phyloP scores from a whole-genome alignment of 2,888 invertebrate species.

The Cephus sareptanus region DNA sequence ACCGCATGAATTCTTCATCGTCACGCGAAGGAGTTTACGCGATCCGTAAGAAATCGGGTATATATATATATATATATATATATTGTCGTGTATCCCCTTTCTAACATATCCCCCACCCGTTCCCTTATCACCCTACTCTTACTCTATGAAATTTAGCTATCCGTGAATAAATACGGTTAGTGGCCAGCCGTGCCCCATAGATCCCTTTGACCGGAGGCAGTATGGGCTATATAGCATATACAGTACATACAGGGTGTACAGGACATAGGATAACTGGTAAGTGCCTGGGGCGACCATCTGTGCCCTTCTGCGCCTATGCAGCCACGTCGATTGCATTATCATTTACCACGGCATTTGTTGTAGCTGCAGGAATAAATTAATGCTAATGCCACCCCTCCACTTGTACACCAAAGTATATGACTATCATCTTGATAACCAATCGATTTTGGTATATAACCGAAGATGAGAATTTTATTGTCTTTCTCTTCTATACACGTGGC shows the following conservation, averaged over 20 bases:
- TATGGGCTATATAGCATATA: constrained; percentile 25
- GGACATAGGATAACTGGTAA: constrained; percentile 52
- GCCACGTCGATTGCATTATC: constrained; percentile 62
- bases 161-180: constrained; percentile 65
- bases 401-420: not conserved
- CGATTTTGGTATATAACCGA: not conserved
- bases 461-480: not conserved
- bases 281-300: constrained; percentile 66
- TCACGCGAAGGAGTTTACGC: not conserved
- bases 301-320: constrained; percentile 56
- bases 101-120: not conserved
- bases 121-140: not conserved
- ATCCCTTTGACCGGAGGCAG: constrained; percentile 60
- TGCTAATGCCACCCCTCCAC: constrained; percentile 33
- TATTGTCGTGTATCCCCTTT: not conserved
- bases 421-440: not conserved
- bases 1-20: not conserved
- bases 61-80: not conserved
- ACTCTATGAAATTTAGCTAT: constrained; percentile 50
- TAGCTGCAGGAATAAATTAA: constrained; percentile 56
- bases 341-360: constrained; percentile 62
- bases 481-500: not conserved
- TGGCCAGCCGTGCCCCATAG: constrained; percentile 55
- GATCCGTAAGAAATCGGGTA: not conserved
- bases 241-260: not conserved